Base-by-base conservation (phyloP, 2,113 vertebrate genomes). In the Cephalophus harveyi region DNA sequence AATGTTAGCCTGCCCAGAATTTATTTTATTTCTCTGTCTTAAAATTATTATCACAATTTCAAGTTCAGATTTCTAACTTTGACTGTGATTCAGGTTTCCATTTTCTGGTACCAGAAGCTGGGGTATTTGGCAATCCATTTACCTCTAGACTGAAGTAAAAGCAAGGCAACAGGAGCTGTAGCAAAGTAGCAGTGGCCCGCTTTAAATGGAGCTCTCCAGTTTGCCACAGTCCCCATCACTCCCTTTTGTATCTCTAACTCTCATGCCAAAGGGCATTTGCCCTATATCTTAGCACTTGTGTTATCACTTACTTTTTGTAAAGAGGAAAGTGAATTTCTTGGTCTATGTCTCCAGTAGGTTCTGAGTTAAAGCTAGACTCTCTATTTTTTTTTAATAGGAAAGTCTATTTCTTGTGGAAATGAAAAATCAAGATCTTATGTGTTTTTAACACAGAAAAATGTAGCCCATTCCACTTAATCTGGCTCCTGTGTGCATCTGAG, bases 31-130 rank as follows among this genome's bases (percentile, higher is more conserved):
- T 33, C 40, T 93, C 10, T 28, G n/a, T 54, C 48, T 97, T 85
- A 84, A 36, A 9, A 54, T 83, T 84, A 82, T 21, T 55, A 28
- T 87, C 46, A 62, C 27, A 52, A 95, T 64, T 93, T 97, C 48
- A 88, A 96, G 97, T 82, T 94, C 76, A 94, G 36, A 60, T 91
- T 94, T 95, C 40, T 67, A 43, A 83, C 21, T 74, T 55, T 89
- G 23, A 64, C 74, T 96, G 7, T 48, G 83, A 94, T 64, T 76
- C 25, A 74, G 19, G 78, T 52, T 59, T 71, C 19, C 57, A 60
- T 87, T 67, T 96, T 87, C 43, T 36, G n/a, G 57, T 52, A 67
- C 60, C 16, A 92, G 82, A 91, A 91, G 81, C 16, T n/a, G 11
- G n/a, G 27, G 21, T 55, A 48, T 88, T 48, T 91, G 89, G 16